These are phyloP conservation scores for Dynastes hyllus DNA, from an alignment of 2,888 invertebrate genomes.

Conservation along the genomic window DNA sequence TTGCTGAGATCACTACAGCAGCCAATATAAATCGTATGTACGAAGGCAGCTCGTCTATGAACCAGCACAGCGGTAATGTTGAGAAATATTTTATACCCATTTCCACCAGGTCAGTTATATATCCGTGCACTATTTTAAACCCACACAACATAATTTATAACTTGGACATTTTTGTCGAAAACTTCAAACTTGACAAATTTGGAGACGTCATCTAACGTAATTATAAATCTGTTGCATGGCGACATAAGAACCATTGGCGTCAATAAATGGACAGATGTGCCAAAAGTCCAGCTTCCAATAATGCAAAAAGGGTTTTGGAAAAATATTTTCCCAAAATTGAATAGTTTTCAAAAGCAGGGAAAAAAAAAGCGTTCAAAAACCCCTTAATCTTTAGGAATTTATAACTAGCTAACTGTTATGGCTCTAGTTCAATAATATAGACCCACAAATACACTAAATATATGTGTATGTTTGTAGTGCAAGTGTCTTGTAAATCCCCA, in stretches of 20 bases:
- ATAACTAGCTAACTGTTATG: no score
- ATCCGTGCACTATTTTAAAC: conserved; percentile 46
- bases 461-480: no score
- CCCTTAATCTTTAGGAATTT: no score
- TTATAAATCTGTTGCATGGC: background rate
- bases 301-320: no score
- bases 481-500: no score
- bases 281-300: background rate
- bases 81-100: conserved; percentile 43
- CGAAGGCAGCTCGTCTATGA: conserved; percentile 49
- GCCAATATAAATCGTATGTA: conserved; percentile 50
- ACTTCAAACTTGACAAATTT: conserved; percentile 45
- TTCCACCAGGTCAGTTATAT: conserved; percentile 41
- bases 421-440: no score
- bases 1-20: conserved; percentile 42
- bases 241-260: background rate
- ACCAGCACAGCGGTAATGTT: conserved; percentile 51
- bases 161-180: conserved; percentile 18
- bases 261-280: background rate
- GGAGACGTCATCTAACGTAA: background rate
- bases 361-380: no score
- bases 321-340: no score
- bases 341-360: no score
- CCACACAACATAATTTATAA: conserved; percentile 52
- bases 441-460: no score